Evolutionary conservation across 2,113 vertebrate species (phyloP).

Genomic region (Pituophis catenifer): DNA sequence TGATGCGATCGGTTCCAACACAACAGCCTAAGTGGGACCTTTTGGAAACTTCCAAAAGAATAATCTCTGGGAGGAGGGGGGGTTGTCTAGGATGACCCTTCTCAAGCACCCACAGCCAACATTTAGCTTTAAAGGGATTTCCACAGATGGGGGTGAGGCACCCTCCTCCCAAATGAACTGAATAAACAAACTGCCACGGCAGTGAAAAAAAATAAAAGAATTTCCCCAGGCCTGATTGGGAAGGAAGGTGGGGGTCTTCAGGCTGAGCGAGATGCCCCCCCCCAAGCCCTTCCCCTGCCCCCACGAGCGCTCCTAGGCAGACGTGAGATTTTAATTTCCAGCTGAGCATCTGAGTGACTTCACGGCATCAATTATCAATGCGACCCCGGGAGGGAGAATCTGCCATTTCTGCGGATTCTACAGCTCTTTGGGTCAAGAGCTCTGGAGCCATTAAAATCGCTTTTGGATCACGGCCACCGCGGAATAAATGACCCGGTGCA

Average conservation of each 20-base stretch:
- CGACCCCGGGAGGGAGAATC: background rate
- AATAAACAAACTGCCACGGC: background rate
- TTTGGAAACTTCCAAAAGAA: background rate
- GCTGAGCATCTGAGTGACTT: too few relatives aligned
- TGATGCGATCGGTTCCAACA: background rate
- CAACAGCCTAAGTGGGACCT: background rate
- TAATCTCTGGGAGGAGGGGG: background rate
- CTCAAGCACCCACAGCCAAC: background rate
- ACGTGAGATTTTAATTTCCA: background rate
- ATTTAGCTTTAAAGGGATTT: background rate
- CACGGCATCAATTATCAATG: background rate
- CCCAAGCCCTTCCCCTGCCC: background rate
- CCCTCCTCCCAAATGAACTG: background rate
- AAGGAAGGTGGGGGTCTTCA: background rate
- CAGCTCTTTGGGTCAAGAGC: background rate
- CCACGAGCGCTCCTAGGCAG: background rate
- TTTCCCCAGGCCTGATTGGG: background rate
- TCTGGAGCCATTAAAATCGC: background rate
- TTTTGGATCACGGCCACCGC: background rate
- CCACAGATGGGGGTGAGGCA: background rate
- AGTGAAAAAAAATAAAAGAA: background rate
- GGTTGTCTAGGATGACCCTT: background rate
- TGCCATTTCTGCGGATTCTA: fast-evolving
- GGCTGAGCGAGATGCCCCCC: background rate
- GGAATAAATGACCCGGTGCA: constrained; percentile 5